Base-by-base conservation (phyloP, 2,888 invertebrate species). In the Apeira syringaria region DNA sequence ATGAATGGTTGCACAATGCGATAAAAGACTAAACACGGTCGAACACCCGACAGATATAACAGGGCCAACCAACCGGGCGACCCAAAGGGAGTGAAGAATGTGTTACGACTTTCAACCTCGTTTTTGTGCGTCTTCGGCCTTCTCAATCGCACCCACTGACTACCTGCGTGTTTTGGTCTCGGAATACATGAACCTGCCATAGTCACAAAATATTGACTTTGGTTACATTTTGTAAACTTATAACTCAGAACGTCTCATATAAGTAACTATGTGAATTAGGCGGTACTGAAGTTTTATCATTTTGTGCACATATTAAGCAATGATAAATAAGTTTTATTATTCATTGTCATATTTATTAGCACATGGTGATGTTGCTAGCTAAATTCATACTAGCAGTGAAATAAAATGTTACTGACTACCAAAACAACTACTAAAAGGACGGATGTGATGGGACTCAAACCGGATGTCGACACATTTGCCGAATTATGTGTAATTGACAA, bases 41-140 rank as follows among this genome's bases (percentile, higher is more conserved):
- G 41, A 38, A 58, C 59, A 53, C 52, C 47, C 43, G 5, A 17
- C 4, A 17, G 17, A n/a, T n/a, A n/a, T n/a, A n/a, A n/a, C n/a
- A n/a, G n/a, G n/a, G n/a, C n/a, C n/a, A 15, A 15, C 15, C 15
- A 4, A 15, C 26, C n/a, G 11, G 11, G 25, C 30, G 34, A 43
- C 39, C 36, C 32, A 42, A 54, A 47, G 61, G 59, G 65, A 59
- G 52, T 37, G 47, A 59, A 50, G 61, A 66, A 67, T 63, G 60
- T 60, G 56, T 77, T 73, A 68, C 61, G 73, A 68, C 58, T 61
- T 58, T 44, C 56, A 62, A 56, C 59, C 41, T 46, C 53, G 7
- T 72, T 73, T 70, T 74, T 67, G 59, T 65, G 49, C 28, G 13
- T 22, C 20, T 29, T 27, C 34, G 58, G 15, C 44, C 68, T 67